Evolutionary conservation across 2,113 vertebrate genomes (phyloP), one percentile per base, ranked within the genome.

Genomic region (Cricetomys ansorgei): DNA sequence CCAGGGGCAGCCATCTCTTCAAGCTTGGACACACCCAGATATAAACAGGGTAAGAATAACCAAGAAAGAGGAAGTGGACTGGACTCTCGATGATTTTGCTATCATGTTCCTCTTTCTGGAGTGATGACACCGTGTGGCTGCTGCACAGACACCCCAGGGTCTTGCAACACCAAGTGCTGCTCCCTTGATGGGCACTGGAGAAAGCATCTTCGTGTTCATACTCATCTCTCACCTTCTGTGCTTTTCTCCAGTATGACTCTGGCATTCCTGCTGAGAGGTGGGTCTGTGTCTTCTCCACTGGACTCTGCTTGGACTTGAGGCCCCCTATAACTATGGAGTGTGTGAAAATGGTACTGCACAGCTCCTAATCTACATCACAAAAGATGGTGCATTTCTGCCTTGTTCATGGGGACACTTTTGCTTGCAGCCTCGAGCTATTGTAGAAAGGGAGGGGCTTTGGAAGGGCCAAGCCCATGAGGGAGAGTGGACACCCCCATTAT

Each of bases 51-150:
- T 40, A 64, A 69, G 92, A 93, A 92, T 45, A 77, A 75, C 55
- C 19, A 57, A 43, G 65, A 72, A 59, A 53, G 34, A 90, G 81
- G 94, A 59, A 85, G 70, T 48, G 62, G 12, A 21, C 29, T 12
- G 50, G 88, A 86, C 37, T 48, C 12, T 13, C 34, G 53, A n/a
- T 13, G 59, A 70, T 62, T 70, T 1, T 87, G 70, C 90, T 88
- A 84, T 84, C 57, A 93, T 55, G 25, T 64, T 94, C 89, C 76
- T 93, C 86, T 80, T 86, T 55, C 64, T 50, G 88, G 45, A 34
- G 72, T 0, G 11, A 27, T 13, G 43, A 11, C 57, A 80, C 37
- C 31, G 23, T 34, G 4, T 29, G n/a, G 62, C 92, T 79, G 27
- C 40, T 27, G 3, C 70, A 40, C 3, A 34, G 79, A 37, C 53